Evolutionary conservation across 30 jellyfish, hydroid and myxozoan species (phyloP).

Genomic region (Kudoa iwatai): DNA sequence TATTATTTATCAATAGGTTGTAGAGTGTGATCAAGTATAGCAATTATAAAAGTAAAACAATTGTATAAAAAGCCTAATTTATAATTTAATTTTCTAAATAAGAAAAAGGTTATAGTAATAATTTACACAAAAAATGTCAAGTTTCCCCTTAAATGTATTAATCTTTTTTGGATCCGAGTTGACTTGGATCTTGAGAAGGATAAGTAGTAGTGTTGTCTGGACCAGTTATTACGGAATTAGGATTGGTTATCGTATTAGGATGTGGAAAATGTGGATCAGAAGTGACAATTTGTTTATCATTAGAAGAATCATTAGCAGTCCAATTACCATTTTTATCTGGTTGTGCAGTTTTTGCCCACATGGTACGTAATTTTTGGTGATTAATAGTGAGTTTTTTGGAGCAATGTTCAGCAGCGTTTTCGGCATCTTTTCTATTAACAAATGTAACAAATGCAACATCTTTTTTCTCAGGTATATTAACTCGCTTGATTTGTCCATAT

Average conservation of each 20-base stretch:
- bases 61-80: too few relatives aligned
- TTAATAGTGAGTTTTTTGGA: slow-evolving; percentile 30
- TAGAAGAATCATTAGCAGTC: too few relatives aligned
- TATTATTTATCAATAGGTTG: too few relatives aligned
- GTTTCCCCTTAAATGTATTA: too few relatives aligned
- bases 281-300: too few relatives aligned
- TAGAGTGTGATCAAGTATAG: too few relatives aligned
- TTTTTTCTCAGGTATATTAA: slow-evolving; percentile 21
- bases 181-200: slow-evolving; percentile 84
- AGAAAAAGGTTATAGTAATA: too few relatives aligned
- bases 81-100: too few relatives aligned
- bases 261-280: too few relatives aligned
- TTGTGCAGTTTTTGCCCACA: slow-evolving; percentile 63
- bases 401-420: slow-evolving; percentile 49
- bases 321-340: slow-evolving; percentile 17
- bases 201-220: slow-evolving; percentile 11
- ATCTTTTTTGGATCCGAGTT: too few relatives aligned
- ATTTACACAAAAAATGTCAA: too few relatives aligned
- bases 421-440: slow-evolving; percentile 53
- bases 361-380: slow-evolving; percentile 23
- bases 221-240: slow-evolving; percentile 4
- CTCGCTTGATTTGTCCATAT: slow-evolving; percentile 40
- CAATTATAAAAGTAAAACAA: too few relatives aligned
- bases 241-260: slow-evolving; percentile 14
- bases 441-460: slow-evolving; percentile 53